These are phyloP conservation scores for Megastigmus dorsalis DNA, from an alignment of 2,888 invertebrate species.

Conservation along the genomic window DNA sequence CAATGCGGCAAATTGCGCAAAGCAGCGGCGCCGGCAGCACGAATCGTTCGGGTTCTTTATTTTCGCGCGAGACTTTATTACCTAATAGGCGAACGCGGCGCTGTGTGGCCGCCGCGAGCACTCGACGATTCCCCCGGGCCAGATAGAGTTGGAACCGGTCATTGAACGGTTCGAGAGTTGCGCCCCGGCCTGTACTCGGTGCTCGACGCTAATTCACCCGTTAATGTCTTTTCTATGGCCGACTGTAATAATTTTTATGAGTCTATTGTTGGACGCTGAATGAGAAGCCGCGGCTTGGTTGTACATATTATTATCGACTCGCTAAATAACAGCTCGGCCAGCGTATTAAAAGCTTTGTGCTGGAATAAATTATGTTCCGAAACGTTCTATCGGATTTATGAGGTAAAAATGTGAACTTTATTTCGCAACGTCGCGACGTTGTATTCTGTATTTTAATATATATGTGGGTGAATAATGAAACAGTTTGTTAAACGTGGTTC, in stretches of 20 bases:
- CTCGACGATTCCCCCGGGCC: slow-evolving; percentile 24
- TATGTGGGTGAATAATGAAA: too few species aligned
- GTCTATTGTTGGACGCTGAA: slow-evolving; percentile 13
- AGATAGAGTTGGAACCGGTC: background rate
- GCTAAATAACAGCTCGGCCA: background rate
- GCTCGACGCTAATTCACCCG: slow-evolving; percentile 7
- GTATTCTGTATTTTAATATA: too few species aligned
- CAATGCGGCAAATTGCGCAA: slow-evolving; percentile 14
- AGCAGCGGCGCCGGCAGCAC: too few species aligned
- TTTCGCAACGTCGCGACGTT: too few species aligned
- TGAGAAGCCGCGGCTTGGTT: background rate
- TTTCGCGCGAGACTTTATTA: slow-evolving; percentile 25
- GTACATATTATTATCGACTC: background rate
- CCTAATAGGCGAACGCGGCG: slow-evolving; percentile 24
- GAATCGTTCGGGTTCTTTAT: slow-evolving; percentile 25
- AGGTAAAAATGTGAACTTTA: too few species aligned
- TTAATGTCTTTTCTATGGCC: background rate
- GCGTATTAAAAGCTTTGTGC: background rate
- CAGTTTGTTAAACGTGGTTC: too few species aligned
- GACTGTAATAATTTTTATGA: slow-evolving; percentile 19
- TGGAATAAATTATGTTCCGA: background rate
- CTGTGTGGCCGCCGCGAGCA: slow-evolving; percentile 3
- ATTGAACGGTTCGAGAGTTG: slow-evolving; percentile 13
- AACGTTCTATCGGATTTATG: background rate
- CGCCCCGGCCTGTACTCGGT: background rate